Conservation (phyloP, 2,888 invertebrate species). For the Acronicta aceris region DNA sequence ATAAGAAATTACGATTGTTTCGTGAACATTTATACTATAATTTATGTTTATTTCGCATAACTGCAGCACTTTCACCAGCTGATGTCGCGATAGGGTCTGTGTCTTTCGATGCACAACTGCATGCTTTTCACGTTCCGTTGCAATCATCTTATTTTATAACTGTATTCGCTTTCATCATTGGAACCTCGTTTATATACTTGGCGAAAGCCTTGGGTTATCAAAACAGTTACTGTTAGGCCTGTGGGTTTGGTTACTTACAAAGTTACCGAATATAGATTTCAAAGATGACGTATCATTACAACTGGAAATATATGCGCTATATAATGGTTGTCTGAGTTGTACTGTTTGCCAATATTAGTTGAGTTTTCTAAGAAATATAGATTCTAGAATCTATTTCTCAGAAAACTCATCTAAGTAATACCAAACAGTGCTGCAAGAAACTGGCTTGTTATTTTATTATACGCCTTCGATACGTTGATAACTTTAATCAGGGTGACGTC, state of each 20-base stretch:
- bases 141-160: constrained; percentile 7
- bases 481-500: constrained; percentile 18
- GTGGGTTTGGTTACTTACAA: background rate
- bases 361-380: too few species aligned
- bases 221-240: background rate
- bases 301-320: background rate
- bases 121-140: constrained; percentile 5
- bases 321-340: constrained; percentile 19
- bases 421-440: background rate
- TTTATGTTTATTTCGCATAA: constrained; percentile 11
- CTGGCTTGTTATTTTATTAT: constrained; percentile 17
- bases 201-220: background rate
- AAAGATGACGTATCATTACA: constrained; percentile 12
- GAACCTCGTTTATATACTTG: constrained; percentile 4
- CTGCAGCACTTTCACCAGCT: constrained; percentile 9
- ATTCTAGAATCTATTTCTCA: too few species aligned
- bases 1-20: background rate
- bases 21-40: background rate
- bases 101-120: constrained; percentile 11
- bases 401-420: constrained; percentile 6
- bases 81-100: constrained; percentile 7
- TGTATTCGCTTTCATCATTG: constrained; percentile 6
- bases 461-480: constrained; percentile 12
- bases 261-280: background rate
- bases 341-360: too few species aligned